phyloP scores from a whole-genome alignment of 2,113 vertebrate genomes.

The Cryptotis parvus region DNA sequence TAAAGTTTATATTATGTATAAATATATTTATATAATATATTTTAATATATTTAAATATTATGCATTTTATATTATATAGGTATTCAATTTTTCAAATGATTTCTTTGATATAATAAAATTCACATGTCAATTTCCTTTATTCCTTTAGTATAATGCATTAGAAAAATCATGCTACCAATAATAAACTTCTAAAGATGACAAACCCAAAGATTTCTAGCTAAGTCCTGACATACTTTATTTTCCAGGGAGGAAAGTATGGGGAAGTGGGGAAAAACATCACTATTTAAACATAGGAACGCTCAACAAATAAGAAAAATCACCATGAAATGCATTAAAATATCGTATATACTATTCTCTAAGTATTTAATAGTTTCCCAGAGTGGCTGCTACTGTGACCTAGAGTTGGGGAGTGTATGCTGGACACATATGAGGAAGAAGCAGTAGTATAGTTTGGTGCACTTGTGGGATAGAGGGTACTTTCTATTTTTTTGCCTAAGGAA shows the following conservation, averaged over 20 bases:
- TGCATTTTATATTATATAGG: no score
- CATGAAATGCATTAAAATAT: neutral
- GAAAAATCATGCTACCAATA: neutral
- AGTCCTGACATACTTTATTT: neutral
- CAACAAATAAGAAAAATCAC: neutral
- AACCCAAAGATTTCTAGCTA: neutral
- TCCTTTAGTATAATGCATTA: neutral
- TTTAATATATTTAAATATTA: no score
- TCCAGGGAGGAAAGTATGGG: fast-evolving
- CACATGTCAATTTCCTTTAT: conserved; percentile 18
- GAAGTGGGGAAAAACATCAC: neutral
- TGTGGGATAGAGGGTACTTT: no score
- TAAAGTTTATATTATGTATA: no score
- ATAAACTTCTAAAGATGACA: conserved; percentile 4
- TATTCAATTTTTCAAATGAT: no score
- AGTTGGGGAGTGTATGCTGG: no score
- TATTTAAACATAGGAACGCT: neutral
- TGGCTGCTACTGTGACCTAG: no score
- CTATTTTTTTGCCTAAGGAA: no score
- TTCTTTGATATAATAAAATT: conserved; percentile 2
- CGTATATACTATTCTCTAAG: neutral
- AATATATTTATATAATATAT: no score
- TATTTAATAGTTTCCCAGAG: neutral
- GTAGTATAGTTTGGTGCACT: no score
- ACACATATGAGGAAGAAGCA: no score